phyloP scores from a whole-genome alignment of 2,888 invertebrate genomes.

The Acleris laterana region DNA sequence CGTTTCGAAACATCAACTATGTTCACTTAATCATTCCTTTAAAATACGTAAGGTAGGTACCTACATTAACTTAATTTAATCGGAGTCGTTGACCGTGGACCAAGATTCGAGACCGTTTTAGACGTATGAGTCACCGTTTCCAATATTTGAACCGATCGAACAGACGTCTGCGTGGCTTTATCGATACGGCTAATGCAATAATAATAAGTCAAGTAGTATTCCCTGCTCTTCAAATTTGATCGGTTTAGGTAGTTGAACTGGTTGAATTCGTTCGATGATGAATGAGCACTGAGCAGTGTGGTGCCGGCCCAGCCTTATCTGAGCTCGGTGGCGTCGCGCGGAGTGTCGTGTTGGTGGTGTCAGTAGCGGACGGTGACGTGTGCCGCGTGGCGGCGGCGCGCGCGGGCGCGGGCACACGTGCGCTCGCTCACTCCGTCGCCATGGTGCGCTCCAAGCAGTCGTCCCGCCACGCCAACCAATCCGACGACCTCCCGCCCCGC shows the following conservation, averaged over 20 bases:
- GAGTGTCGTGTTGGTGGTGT: conserved; percentile 55
- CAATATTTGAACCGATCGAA: conserved; percentile 17
- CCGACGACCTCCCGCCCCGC: conserved; percentile 75
- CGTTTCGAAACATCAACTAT: neutral
- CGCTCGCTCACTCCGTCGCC: conserved; percentile 72
- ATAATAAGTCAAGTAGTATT: neutral
- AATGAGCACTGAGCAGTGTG: neutral
- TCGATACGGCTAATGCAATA: conserved; percentile 25
- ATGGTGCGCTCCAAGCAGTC: conserved; percentile 82
- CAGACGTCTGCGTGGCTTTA: conserved; percentile 23
- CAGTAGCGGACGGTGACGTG: conserved; percentile 49
- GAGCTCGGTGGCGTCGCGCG: conserved; percentile 40
- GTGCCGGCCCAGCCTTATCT: neutral
- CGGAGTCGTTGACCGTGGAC: conserved; percentile 32
- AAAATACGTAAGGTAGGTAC: conserved; percentile 21
- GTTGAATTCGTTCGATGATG: neutral
- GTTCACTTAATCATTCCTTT: conserved; percentile 14
- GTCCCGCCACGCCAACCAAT: conserved; percentile 75
- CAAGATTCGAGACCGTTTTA: conserved; percentile 33
- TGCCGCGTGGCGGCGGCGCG: conserved; percentile 49
- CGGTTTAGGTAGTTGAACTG: neutral
- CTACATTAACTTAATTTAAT: conserved; percentile 32
- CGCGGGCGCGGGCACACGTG: conserved; percentile 48
- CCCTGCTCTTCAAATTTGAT: too few species aligned
- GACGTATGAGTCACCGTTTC: conserved; percentile 28